phyloP scores from a whole-genome alignment of 2,888 invertebrate species.

The Eristalis intricaria region DNA sequence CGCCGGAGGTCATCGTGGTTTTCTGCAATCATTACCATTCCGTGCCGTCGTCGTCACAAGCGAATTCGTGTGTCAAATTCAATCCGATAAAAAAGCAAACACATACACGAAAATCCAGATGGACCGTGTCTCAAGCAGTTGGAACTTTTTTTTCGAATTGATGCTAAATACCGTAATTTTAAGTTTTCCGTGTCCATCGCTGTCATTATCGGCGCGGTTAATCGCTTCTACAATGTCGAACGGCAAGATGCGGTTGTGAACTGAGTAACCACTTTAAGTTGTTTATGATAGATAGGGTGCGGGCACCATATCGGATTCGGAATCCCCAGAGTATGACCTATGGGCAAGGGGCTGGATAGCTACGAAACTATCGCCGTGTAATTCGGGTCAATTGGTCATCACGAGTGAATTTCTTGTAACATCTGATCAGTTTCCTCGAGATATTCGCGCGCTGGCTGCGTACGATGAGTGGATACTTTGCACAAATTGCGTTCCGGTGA shows the following conservation, averaged over 20 bases:
- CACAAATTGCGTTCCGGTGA: not conserved
- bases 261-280: not conserved
- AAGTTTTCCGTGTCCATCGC: not conserved
- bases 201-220: not conserved
- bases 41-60: not conserved
- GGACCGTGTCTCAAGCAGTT: not conserved
- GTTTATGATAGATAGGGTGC: not conserved
- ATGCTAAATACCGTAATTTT: not conserved
- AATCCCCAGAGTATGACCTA: not conserved
- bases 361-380: not conserved
- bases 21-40: not conserved
- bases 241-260: not conserved
- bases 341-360: not conserved
- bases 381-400: slow-evolving; percentile 21
- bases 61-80: not conserved
- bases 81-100: not conserved
- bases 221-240: slow-evolving; percentile 25
- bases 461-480: not conserved
- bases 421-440: not conserved
- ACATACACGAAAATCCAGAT: not conserved
- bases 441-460: not conserved
- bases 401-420: not conserved
- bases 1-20: not conserved
- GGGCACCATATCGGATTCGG: not conserved
- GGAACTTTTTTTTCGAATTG: not conserved